Evolutionary conservation across 2,797 vertebrate species (phyloP).

Genomic region (Nyctalus aviator): DNA sequence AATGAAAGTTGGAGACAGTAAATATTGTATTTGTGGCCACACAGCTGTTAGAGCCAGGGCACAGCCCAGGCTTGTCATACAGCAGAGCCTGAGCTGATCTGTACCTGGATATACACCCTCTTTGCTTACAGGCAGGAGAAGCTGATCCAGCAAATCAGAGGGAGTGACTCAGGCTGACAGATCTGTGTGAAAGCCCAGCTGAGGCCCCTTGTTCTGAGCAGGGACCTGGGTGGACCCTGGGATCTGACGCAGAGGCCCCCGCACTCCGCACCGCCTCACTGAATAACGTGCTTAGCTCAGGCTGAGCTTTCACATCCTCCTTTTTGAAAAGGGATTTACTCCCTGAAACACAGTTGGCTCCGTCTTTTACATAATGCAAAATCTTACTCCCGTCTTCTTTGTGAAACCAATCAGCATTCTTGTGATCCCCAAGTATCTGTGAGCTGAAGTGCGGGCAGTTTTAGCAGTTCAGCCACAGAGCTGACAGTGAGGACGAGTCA

Average conservation of each 20-base stretch:
- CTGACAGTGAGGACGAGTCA: background rate
- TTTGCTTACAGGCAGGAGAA: background rate
- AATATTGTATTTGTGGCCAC: background rate
- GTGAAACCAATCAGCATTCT: constrained; percentile 1
- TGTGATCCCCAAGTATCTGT: background rate
- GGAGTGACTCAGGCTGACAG: background rate
- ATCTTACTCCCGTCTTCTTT: constrained; percentile 18
- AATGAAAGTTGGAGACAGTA: constrained; percentile 41
- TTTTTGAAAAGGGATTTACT: constrained; percentile 43
- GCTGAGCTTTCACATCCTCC: constrained; percentile 63
- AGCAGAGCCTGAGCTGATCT: background rate
- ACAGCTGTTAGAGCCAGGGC: background rate
- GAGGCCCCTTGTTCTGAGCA: background rate
- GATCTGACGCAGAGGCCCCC: background rate
- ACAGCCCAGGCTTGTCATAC: background rate
- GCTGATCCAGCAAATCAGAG: background rate
- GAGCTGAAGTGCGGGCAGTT: background rate
- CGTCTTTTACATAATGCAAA: constrained; percentile 54
- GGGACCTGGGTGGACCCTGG: background rate
- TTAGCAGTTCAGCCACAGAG: background rate
- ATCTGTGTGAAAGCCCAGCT: background rate
- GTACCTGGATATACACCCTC: background rate
- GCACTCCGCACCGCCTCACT: background rate
- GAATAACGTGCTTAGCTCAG: background rate
- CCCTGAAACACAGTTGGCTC: constrained; percentile 46